phyloP scores from a whole-genome alignment of 1,140 invertebrate species.

The Antheraea mylitta region DNA sequence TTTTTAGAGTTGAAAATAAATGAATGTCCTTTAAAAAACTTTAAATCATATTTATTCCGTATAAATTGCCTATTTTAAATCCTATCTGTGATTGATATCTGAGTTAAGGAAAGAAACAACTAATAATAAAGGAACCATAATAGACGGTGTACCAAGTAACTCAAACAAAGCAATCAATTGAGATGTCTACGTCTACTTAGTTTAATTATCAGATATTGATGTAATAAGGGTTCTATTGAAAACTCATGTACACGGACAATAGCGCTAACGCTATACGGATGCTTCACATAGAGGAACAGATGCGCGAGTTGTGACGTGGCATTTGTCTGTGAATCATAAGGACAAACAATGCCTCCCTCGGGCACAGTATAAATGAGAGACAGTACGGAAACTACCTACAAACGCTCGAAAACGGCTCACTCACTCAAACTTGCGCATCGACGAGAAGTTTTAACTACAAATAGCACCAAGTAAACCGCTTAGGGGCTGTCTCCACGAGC shows the following conservation, averaged over 20 bases:
- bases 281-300: constrained; percentile 66
- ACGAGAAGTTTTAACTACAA: too few species aligned
- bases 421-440: too few species aligned
- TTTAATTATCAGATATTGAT: constrained; percentile 33
- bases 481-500: too few species aligned
- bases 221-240: constrained; percentile 44
- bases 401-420: too few species aligned
- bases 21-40: too few species aligned
- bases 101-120: background rate
- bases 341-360: constrained; percentile 55
- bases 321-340: constrained; percentile 74
- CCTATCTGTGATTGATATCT: background rate
- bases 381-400: too few species aligned
- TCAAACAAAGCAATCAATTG: constrained; percentile 39
- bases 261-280: constrained; percentile 65
- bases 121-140: constrained; percentile 6
- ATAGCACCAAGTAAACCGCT: too few species aligned
- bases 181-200: constrained; percentile 25
- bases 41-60: too few species aligned
- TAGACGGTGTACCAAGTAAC: constrained; percentile 29
- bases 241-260: constrained; percentile 58
- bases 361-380: too few species aligned
- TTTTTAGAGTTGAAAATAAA: too few species aligned
- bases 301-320: constrained; percentile 58
- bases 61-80: too few species aligned